Conservation (phyloP, 2,113 vertebrate species). For the Menura novaehollandiae region DNA sequence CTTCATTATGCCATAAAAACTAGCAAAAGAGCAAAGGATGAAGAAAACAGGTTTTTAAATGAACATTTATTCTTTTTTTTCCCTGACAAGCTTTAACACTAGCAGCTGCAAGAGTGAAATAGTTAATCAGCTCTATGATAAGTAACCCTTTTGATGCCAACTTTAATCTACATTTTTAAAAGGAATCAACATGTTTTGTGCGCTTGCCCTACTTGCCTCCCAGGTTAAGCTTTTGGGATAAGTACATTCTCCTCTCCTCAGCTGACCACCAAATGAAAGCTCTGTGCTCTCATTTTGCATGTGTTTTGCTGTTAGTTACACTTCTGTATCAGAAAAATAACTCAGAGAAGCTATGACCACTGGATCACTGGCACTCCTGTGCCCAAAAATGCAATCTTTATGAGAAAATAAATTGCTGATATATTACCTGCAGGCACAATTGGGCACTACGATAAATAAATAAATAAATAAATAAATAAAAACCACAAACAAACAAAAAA, state of each 20-base stretch:
- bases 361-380: background rate
- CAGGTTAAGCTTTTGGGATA: background rate
- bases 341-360: background rate
- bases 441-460: background rate
- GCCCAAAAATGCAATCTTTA: background rate
- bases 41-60: background rate
- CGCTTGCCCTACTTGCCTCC: background rate
- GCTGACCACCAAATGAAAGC: background rate
- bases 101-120: background rate
- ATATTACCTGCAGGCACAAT: background rate
- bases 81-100: background rate
- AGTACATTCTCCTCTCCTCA: background rate
- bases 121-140: background rate
- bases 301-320: background rate
- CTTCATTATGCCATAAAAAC: constrained; percentile 21
- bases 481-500: fast-evolving
- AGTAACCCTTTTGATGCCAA: background rate
- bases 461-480: background rate
- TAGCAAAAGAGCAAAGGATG: background rate
- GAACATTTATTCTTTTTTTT: background rate
- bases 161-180: background rate
- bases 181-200: background rate
- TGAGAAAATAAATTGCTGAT: background rate
- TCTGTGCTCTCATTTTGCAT: background rate
- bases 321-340: background rate